Percentiles rank a stretch among this genome's conserved stretches.
Conservation (phyloP, 2,113 vertebrate genomes). For the Xyliphius kryptos region DNA sequence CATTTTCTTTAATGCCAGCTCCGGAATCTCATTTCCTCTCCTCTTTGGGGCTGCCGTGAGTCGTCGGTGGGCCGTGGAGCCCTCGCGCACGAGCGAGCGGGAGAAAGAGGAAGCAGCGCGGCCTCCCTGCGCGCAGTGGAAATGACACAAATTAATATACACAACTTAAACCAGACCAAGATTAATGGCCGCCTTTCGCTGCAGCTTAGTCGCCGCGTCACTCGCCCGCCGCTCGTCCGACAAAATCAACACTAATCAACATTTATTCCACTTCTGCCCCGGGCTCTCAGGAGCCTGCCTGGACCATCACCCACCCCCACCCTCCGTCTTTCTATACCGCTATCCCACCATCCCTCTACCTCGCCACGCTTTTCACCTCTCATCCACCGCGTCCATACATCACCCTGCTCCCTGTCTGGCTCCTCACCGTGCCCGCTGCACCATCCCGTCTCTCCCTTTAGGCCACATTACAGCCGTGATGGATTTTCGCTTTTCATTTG, state of each 20-base stretch:
- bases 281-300: constrained; percentile 80
- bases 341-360: constrained; percentile 67
- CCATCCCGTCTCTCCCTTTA: constrained; percentile 64
- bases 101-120: constrained; percentile 60
- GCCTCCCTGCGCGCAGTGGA: constrained; percentile 91
- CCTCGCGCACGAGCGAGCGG: background rate
- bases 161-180: constrained; percentile 99
- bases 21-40: constrained; percentile 80
- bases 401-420: constrained; percentile 64
- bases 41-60: constrained; percentile 73
- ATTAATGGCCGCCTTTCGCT: constrained; percentile 97
- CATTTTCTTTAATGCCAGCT: constrained; percentile 93
- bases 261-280: constrained; percentile 97
- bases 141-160: constrained; percentile 99
- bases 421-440: constrained; percentile 37
- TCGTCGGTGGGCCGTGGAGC: constrained; percentile 50
- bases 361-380: constrained; percentile 93
- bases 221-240: constrained; percentile 86
- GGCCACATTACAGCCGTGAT: constrained; percentile 90
- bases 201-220: constrained; percentile 97
- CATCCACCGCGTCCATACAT: constrained; percentile 89
- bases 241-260: constrained; percentile 99
- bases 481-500: constrained; percentile 97
- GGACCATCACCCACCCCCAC: constrained; percentile 66
- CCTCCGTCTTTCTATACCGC: constrained; percentile 64